Percentiles rank a stretch among this genome's conserved stretches.
Evolutionary conservation across 2,113 vertebrate species (phyloP).

Genomic region (Aspidoscelis tigris): DNA sequence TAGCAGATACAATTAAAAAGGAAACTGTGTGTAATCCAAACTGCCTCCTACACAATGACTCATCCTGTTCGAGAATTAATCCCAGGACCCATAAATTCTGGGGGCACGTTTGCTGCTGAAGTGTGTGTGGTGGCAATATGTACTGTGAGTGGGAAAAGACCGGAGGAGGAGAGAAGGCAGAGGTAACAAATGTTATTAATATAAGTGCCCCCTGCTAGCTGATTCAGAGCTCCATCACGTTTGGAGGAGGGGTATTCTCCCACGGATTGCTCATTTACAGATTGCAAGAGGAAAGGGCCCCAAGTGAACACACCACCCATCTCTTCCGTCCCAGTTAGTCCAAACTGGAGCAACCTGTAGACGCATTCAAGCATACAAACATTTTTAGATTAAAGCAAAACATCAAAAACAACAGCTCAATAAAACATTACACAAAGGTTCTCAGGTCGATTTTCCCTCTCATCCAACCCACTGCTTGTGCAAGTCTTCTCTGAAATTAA

Average conservation of each 20-base stretch:
- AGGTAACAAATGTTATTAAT: not conserved
- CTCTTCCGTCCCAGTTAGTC: no score
- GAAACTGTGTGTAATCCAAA: slow-evolving; percentile 29
- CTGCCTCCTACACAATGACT: accelerated
- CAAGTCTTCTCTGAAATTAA: not conserved
- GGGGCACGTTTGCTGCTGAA: not conserved
- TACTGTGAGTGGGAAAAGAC: not conserved
- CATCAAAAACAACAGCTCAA: not conserved
- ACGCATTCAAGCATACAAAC: not conserved
- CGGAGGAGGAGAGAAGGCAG: not conserved
- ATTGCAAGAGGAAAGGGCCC: no score
- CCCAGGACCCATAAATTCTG: not conserved
- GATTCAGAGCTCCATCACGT: not conserved
- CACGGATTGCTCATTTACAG: not conserved
- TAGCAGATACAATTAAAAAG: slow-evolving; percentile 25
- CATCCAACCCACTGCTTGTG: not conserved
- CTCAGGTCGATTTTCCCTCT: not conserved
- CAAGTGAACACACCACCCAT: not conserved
- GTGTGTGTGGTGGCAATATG: not conserved
- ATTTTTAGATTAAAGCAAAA: not conserved
- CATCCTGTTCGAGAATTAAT: not conserved
- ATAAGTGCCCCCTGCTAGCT: not conserved
- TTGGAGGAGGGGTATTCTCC: not conserved
- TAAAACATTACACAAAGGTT: no score
- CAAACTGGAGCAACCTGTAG: not conserved